phyloP scores from a whole-genome alignment of 1,140 invertebrate genomes.

The Drosophila sp. region DNA sequence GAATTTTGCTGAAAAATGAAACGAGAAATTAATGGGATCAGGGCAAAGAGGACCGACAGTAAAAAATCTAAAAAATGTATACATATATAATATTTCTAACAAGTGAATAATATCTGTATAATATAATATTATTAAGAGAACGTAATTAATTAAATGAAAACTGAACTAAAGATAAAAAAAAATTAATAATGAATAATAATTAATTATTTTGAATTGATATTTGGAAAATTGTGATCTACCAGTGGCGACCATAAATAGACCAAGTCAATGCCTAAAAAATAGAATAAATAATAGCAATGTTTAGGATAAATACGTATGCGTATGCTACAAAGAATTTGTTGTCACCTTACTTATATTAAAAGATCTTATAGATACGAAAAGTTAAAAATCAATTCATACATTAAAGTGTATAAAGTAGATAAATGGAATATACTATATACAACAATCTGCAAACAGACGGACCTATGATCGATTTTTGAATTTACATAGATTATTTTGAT shows the following conservation, averaged over 20 bases:
- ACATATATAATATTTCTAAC: too few relatives aligned
- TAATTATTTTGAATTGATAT: not conserved
- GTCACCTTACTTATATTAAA: conserved; percentile 3
- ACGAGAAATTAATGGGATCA: not conserved
- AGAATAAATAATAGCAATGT: not conserved
- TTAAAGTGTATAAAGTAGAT: too few relatives aligned
- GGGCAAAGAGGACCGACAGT: not conserved
- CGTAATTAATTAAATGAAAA: too few relatives aligned
- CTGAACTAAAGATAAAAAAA: too few relatives aligned
- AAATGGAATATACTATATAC: too few relatives aligned
- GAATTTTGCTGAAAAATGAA: conserved; percentile 2
- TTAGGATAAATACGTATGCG: too few relatives aligned
- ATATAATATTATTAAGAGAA: too few relatives aligned
- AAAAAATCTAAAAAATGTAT: not conserved
- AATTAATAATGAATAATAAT: too few relatives aligned
- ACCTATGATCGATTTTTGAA: not conserved
- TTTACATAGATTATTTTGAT: not conserved
- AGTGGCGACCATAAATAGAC: too few relatives aligned
- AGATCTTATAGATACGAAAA: not conserved
- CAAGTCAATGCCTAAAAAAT: not conserved
- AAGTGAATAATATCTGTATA: too few relatives aligned
- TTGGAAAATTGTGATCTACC: too few relatives aligned
- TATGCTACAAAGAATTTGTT: too few relatives aligned
- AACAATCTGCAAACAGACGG: not conserved
- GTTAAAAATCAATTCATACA: not conserved